A percentile compares a stretch with the other conserved stretches of the same genome.
Conservation (phyloP, 2,888 invertebrate genomes). For the Syritta pipiens region DNA sequence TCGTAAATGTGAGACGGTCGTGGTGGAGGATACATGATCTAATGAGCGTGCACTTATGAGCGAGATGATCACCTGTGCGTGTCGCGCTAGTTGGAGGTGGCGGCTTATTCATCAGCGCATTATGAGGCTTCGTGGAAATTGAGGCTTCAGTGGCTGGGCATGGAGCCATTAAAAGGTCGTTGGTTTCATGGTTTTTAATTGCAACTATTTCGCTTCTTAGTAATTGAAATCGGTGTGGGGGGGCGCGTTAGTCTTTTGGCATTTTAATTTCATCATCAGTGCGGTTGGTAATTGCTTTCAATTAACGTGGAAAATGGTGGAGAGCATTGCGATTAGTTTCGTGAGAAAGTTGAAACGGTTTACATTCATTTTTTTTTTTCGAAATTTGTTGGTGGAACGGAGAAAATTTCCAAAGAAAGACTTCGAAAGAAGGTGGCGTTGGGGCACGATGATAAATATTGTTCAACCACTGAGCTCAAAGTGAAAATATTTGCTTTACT, state of each 20-base stretch:
- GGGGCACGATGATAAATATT: neutral
- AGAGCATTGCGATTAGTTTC: constrained; percentile 37
- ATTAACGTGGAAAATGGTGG: constrained; percentile 57
- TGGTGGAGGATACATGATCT: constrained; percentile 24
- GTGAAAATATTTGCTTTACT: neutral
- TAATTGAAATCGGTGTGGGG: constrained; percentile 21
- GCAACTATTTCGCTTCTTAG: constrained; percentile 22
- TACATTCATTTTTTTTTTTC: neutral
- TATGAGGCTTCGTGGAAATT: constrained; percentile 39
- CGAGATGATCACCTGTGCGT: constrained; percentile 43
- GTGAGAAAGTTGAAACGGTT: constrained; percentile 21
- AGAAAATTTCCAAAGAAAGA: neutral
- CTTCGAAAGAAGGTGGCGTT: neutral
- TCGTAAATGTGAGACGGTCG: neutral
- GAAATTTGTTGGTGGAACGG: constrained; percentile 31
- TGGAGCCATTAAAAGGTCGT: constrained; percentile 40
- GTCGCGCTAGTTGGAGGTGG: neutral
- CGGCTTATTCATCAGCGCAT: constrained; percentile 1
- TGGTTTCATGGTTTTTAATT: constrained; percentile 41
- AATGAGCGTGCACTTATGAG: constrained; percentile 48
- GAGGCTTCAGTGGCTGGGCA: constrained; percentile 1
- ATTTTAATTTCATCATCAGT: constrained; percentile 22
- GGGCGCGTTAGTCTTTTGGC: constrained; percentile 15
- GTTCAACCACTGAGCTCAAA: neutral
- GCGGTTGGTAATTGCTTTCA: constrained; percentile 64